Evolutionary conservation across 1,140 invertebrate species (phyloP).

Genomic region (Arctopsyche grandis): DNA sequence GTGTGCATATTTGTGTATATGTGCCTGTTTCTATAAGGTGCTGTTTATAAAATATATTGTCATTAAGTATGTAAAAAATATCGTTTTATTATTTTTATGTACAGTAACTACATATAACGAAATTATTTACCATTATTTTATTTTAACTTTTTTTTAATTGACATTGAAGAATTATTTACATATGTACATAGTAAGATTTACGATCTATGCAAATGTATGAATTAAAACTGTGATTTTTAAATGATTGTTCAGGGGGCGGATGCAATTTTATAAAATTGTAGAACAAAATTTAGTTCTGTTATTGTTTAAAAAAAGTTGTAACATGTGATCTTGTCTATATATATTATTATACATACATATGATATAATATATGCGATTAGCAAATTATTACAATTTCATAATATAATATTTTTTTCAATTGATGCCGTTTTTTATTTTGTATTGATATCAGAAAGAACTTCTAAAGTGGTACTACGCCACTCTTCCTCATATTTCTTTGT

Average conservation of each 20-base stretch:
- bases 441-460: not conserved
- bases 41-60: slow-evolving; percentile 20
- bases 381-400: slow-evolving; percentile 55
- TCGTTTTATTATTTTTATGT: slow-evolving; percentile 19
- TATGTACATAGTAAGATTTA: not conserved
- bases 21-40: slow-evolving; percentile 6
- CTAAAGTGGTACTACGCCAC: no score
- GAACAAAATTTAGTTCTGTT: slow-evolving; percentile 46
- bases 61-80: not conserved
- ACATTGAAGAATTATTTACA: no score
- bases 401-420: slow-evolving; percentile 53
- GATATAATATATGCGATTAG: slow-evolving; percentile 50
- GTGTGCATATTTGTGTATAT: not conserved
- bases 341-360: slow-evolving; percentile 41
- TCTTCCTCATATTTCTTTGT: no score
- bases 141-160: not conserved
- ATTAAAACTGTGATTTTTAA: slow-evolving; percentile 52
- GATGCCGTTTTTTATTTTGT: slow-evolving; percentile 36
- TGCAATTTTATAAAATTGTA: slow-evolving; percentile 51
- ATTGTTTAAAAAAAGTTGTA: slow-evolving; percentile 50
- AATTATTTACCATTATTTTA: slow-evolving; percentile 24
- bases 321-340: slow-evolving; percentile 51
- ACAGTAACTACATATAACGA: slow-evolving; percentile 25
- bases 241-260: slow-evolving; percentile 53
- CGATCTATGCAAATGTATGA: slow-evolving; percentile 36